Evolutionary conservation across 2,888 invertebrate genomes (phyloP).

Genomic region (Pseudoips prasinana): DNA sequence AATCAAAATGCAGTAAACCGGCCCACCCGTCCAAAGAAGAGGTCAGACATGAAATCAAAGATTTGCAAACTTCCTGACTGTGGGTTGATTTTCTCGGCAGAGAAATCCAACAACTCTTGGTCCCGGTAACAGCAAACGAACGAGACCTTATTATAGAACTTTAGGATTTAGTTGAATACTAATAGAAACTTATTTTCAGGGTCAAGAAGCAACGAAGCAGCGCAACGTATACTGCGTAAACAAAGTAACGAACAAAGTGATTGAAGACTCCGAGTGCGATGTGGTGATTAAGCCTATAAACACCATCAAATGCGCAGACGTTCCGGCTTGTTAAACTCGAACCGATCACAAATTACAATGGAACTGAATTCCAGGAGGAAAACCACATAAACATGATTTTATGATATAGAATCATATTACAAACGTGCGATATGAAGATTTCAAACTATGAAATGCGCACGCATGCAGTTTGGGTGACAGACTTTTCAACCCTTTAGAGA

Average conservation of each 20-base stretch:
- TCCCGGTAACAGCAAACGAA: too few species aligned
- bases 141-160: too few species aligned
- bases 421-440: conserved; percentile 13
- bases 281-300: conserved; percentile 84
- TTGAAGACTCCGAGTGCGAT: conserved; percentile 88
- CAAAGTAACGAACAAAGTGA: conserved; percentile 86
- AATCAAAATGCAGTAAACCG: too few species aligned
- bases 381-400: conserved; percentile 15
- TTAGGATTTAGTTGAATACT: too few species aligned
- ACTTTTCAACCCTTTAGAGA: too few species aligned
- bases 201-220: conserved; percentile 81
- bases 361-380: conserved; percentile 23
- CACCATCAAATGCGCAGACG: conserved; percentile 84
- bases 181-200: too few species aligned
- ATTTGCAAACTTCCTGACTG: too few species aligned
- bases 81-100: too few species aligned
- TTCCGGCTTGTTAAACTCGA: conserved; percentile 62
- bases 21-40: too few species aligned
- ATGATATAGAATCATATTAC: conserved; percentile 22
- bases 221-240: conserved; percentile 90
- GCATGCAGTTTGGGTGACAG: conserved; percentile 1
- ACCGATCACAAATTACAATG: conserved; percentile 11
- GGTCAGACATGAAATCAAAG: too few species aligned
- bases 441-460: conserved; percentile 9
- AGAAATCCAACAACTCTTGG: too few species aligned